These are phyloP conservation scores for Esox lucius DNA, from an alignment of 2,797 vertebrate genomes.

Conservation along the genomic window DNA sequence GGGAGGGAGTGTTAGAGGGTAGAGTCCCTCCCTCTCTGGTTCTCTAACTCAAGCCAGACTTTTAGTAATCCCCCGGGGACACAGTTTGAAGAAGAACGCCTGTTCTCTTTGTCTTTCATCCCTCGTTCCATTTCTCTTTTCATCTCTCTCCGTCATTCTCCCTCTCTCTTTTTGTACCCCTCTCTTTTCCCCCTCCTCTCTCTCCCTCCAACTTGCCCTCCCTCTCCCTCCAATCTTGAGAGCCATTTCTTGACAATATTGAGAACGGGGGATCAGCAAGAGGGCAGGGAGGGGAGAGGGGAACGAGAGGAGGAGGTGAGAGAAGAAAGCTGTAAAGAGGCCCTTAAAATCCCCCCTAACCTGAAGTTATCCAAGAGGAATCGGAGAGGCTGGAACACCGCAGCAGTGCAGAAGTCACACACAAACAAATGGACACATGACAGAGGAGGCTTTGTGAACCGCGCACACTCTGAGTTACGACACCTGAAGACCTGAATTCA, in stretches of 20 bases:
- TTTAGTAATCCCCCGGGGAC: constrained; percentile 50
- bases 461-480: neutral
- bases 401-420: neutral
- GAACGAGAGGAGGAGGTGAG: constrained; percentile 5
- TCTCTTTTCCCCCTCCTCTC: constrained; percentile 17
- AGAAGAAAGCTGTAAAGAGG: constrained; percentile 20
- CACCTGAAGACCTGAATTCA: neutral
- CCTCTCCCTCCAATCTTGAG: constrained; percentile 23
- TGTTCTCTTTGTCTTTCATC: constrained; percentile 8
- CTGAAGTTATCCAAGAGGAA: neutral
- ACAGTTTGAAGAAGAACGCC: constrained; percentile 18
- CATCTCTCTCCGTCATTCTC: neutral
- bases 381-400: neutral
- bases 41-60: constrained; percentile 61
- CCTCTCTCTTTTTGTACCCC: constrained; percentile 7
- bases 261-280: constrained; percentile 39
- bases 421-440: neutral
- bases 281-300: neutral
- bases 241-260: constrained; percentile 47
- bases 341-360: neutral
- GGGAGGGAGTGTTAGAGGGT: constrained; percentile 15
- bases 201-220: constrained; percentile 3
- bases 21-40: constrained; percentile 37
- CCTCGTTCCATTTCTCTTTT: constrained; percentile 8
- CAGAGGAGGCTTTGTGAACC: neutral